Conservation (phyloP, 2,797 vertebrate genomes). For the Poeciliopsis infans region DNA sequence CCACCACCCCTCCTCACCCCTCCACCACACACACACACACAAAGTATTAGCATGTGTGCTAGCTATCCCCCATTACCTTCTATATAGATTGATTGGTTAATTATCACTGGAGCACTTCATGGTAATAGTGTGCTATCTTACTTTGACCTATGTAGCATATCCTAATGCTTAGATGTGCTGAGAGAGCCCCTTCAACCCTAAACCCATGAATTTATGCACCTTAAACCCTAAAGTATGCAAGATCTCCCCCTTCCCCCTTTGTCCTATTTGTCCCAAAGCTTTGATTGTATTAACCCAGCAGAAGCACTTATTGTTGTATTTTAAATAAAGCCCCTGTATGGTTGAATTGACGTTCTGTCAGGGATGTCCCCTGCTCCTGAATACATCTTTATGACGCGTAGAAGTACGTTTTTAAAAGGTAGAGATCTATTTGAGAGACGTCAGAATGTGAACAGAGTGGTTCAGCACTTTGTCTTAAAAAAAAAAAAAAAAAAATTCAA, state of each 20-base stretch:
- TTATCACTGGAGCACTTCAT: constrained; percentile 64
- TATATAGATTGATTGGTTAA: constrained; percentile 51
- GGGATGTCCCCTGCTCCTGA: constrained; percentile 44
- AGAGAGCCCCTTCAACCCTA: constrained; percentile 26
- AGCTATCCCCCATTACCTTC: constrained; percentile 32
- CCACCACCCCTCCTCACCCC: neutral
- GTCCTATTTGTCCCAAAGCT: constrained; percentile 62
- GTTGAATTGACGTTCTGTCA: constrained; percentile 45
- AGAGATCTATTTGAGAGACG: constrained; percentile 77
- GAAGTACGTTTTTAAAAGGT: constrained; percentile 68
- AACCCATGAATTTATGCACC: constrained; percentile 74
- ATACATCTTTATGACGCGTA: constrained; percentile 60
- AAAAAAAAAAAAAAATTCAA: constrained; percentile 37
- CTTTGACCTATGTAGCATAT: constrained; percentile 73
- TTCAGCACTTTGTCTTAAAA: constrained; percentile 81
- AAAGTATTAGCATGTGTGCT: constrained; percentile 41
- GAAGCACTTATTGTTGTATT: constrained; percentile 83
- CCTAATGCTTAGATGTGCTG: constrained; percentile 67
- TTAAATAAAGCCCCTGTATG: constrained; percentile 65
- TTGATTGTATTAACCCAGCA: constrained; percentile 81
- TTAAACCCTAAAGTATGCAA: constrained; percentile 79
- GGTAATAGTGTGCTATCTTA: constrained; percentile 61
- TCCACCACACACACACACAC: constrained; percentile 7
- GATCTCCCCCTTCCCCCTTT: constrained; percentile 36
- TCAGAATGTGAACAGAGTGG: constrained; percentile 83